Conservation (phyloP, 1,140 invertebrate species). For the Pogonomyrmex barbatus region DNA sequence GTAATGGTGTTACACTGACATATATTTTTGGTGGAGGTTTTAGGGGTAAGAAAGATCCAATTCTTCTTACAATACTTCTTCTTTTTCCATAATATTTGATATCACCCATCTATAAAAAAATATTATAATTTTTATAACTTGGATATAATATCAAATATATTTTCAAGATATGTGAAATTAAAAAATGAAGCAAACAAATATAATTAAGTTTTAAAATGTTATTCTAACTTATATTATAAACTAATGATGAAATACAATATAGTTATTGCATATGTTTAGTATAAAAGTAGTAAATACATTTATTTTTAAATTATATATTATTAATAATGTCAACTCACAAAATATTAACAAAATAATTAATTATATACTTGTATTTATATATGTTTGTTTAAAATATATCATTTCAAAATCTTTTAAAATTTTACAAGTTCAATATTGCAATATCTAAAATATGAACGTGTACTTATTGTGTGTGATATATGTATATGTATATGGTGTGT, state of each 20-base stretch:
- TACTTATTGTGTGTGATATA: too few relatives aligned
- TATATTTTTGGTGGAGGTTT: conserved; percentile 85
- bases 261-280: neutral
- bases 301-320: neutral
- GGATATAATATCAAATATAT: neutral
- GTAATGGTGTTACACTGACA: conserved; percentile 84
- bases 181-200: neutral
- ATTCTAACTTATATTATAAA: neutral
- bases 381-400: neutral
- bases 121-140: conserved; percentile 20
- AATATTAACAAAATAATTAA: neutral
- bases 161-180: neutral
- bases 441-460: too few relatives aligned
- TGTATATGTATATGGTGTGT: too few relatives aligned
- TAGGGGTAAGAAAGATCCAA: conserved; percentile 84
- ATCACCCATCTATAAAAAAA: conserved; percentile 77
- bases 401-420: neutral
- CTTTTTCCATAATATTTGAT: conserved; percentile 83
- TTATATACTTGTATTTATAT: neutral
- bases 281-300: neutral
- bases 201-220: neutral
- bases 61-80: conserved; percentile 83
- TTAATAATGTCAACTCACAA: neutral
- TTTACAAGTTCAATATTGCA: too few relatives aligned
- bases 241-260: neutral